Base-by-base conservation (phyloP, 2,888 invertebrate species). In the Conus canariensis region DNA sequence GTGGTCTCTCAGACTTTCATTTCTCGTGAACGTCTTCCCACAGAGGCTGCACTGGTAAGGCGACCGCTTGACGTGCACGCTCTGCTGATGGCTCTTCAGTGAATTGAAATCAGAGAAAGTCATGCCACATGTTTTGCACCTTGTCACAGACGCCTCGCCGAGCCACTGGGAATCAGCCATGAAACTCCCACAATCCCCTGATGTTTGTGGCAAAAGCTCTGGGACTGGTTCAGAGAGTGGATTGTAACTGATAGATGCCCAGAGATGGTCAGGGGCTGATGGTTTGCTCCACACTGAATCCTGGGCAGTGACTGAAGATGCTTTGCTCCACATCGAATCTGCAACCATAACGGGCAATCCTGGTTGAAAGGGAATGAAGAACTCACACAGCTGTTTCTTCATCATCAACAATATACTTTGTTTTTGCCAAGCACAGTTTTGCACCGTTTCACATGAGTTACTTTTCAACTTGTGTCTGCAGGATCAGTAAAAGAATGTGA, bases 1-100 rank as follows among this genome's bases (percentile, higher is more conserved):
- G 67, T 86, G 86, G 86, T 86, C 86, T 67, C n/a, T 64, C 64
- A 86, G 45, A 67, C 64, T 86, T 45, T 86, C 67, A 19, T 58
- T 86, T 22, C 86, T 12, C 7, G 86, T 86, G 86, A 86, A 86
- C n/a, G 19, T 45, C 60, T 86, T 86, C 7, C 86, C 86, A 67
- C 86, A 86, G 6, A 86, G 45, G 25, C 19, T 86, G 45, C 86
- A 86, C 67, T 45, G 60, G 64, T 86, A n/a, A 12, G 86, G 86
- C 22, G 86, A n/a, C 67, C 64, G 16, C 45, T 30, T 67, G 16
- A 19, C 12, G 12, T 86, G 86, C 16, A 16, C 45, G 0, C 30
- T 86, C 22, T 67, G 64, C 45, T 45, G 60, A 60, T 86, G 86
- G 10, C 64, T 64, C 67, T 67, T 30, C 64, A 86, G 45, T 8